Conservation (phyloP, 2,888 invertebrate genomes). For the Esperia sulphurella region DNA sequence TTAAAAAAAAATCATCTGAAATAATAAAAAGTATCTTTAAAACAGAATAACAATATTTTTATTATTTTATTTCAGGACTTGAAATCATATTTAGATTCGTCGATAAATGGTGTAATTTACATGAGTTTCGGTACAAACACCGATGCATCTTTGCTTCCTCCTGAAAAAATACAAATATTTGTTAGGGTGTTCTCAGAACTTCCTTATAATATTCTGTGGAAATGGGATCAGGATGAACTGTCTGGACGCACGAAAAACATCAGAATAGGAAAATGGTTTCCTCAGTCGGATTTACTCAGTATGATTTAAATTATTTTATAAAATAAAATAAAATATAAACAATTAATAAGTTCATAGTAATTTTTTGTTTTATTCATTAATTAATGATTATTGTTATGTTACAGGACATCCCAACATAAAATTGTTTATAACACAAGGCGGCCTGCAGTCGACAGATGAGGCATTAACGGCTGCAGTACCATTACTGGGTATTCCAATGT, state of each 20-base stretch:
- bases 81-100: constrained; percentile 45
- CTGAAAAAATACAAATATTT: constrained; percentile 37
- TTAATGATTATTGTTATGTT: constrained; percentile 2
- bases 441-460: constrained; percentile 60
- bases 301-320: constrained; percentile 10
- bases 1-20: too few relatives aligned
- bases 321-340: too few relatives aligned
- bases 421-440: constrained; percentile 62
- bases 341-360: too few relatives aligned
- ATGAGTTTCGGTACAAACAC: constrained; percentile 66
- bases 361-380: too few relatives aligned
- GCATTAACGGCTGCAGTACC: constrained; percentile 53
- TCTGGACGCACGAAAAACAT: constrained; percentile 43
- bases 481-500: constrained; percentile 49
- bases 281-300: constrained; percentile 36
- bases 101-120: constrained; percentile 59
- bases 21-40: too few relatives aligned
- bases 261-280: constrained; percentile 39
- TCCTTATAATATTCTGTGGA: constrained; percentile 37
- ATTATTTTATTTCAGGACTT: constrained; percentile 30
- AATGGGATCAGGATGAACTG: constrained; percentile 23
- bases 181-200: constrained; percentile 46
- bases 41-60: too few relatives aligned
- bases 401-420: constrained; percentile 58
- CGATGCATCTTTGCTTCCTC: constrained; percentile 38